Conservation (phyloP, 1,140 invertebrate genomes). For the Drosophila nasuta region DNA sequence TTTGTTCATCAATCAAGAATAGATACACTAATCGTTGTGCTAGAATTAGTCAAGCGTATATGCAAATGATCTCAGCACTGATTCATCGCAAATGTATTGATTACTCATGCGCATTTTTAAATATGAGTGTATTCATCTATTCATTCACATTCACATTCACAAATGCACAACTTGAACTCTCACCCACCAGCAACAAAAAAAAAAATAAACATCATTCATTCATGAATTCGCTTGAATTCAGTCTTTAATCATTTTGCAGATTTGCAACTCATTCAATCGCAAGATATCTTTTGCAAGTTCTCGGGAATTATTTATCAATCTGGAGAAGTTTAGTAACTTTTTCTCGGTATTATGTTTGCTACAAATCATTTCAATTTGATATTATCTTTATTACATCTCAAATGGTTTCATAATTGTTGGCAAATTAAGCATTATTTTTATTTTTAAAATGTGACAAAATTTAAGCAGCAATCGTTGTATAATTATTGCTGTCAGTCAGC, state of each 20-base stretch:
- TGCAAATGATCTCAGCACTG: conserved; percentile 9
- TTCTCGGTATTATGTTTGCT: no score
- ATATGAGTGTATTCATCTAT: conserved; percentile 6
- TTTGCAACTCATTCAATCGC: conserved; percentile 7
- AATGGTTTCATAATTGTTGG: no score
- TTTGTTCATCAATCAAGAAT: conserved; percentile 45
- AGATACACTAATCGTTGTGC: conserved; percentile 7
- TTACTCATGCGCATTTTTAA: conserved; percentile 27
- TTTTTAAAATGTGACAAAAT: neutral
- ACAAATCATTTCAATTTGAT: no score
- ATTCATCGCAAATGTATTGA: conserved; percentile 15
- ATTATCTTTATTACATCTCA: no score
- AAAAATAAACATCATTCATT: conserved; percentile 9
- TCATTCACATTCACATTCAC: neutral
- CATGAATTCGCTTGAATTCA: conserved; percentile 16
- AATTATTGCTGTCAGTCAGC: neutral
- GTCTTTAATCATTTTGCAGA: conserved; percentile 18
- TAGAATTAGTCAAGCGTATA: conserved; percentile 36
- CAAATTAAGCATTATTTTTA: no score
- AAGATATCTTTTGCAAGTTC: conserved; percentile 4
- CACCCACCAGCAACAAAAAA: neutral
- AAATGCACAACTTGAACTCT: conserved; percentile 4
- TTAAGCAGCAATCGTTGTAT: neutral
- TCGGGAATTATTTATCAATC: conserved; percentile 1
- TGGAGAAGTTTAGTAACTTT: neutral